Evolutionary conservation across 1,140 invertebrate genomes (phyloP), one percentile per base, ranked within the genome.

Genomic region (Euwallacea fornicatus): DNA sequence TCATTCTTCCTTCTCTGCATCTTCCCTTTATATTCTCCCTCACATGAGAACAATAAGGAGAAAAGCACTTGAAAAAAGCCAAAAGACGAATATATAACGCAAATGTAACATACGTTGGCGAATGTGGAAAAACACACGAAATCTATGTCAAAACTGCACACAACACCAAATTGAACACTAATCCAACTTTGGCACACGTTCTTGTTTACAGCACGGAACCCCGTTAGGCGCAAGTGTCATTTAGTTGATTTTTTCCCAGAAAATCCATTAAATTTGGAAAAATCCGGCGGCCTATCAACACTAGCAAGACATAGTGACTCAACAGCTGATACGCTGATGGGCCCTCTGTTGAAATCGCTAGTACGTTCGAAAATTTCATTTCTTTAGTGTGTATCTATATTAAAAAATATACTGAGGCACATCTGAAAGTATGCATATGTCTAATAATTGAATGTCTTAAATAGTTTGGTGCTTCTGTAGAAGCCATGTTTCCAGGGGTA

Each of bases 1-100:
- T 86, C 84, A 78, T 75, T 74, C 41, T 77, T 79, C 55, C 76
- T 79, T 44, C 80, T 74, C 50, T 74, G 75, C 59, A 72, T 71
- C 54, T 50, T 50, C 7, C 13, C 2, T 2, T 10, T 50, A 50
- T 11, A 50, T 11, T 50, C 46, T 4, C 44, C 13, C 46, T 11
- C 46, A 50, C 13, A 10, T 33, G 21, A 33, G 21, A 33, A 33
- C 21, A 33, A 33, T 33, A 33, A 33, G 21, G 1, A 33, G 21
- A 33, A 33, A 33, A 33, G 21, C 21, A 33, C 21, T 33, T 33
- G 1, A 33, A 33, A 33, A 33, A 33, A 33, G 21, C 21, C 21
- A 33, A 33, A 33, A 33, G 21, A 33, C 21, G 21, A 33, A 33
- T 4, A 33, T 33, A 33, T 33, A 33, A 33, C 21, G 21, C 1